Evolutionary conservation across 2,113 vertebrate species (phyloP).

Genomic region (Ictidomys tridecemlineatus): DNA sequence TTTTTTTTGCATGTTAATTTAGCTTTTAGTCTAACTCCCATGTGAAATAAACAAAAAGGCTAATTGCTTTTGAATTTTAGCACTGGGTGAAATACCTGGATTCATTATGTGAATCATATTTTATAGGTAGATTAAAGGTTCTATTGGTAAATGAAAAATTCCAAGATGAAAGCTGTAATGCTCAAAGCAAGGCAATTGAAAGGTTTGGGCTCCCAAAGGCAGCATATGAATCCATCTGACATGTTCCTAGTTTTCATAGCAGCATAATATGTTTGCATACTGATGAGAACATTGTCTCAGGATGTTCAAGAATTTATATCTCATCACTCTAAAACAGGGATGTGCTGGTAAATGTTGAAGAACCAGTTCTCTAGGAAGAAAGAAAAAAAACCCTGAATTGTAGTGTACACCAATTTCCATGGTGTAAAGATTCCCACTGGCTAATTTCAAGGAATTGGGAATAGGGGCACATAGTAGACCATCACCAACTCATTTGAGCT

Average conservation of each 20-base stretch:
- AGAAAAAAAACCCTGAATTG: background rate
- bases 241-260: slow-evolving; percentile 65
- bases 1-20: slow-evolving; percentile 79
- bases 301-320: slow-evolving; percentile 54
- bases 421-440: background rate
- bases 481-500: background rate
- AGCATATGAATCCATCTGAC: slow-evolving; percentile 76
- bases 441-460: background rate
- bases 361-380: background rate
- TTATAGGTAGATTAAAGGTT: slow-evolving; percentile 84
- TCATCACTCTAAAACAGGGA: background rate
- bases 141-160: slow-evolving; percentile 81
- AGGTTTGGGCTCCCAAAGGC: slow-evolving; percentile 70
- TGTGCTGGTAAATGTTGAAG: slow-evolving; percentile 26
- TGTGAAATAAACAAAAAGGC: slow-evolving; percentile 84
- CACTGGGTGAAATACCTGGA: slow-evolving; percentile 83
- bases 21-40: slow-evolving; percentile 83
- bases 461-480: background rate
- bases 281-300: slow-evolving; percentile 61
- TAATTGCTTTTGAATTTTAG: slow-evolving; percentile 86
- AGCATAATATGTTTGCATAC: slow-evolving; percentile 62
- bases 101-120: slow-evolving; percentile 83
- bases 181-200: slow-evolving; percentile 72
- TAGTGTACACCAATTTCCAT: background rate
- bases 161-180: slow-evolving; percentile 78